phyloP scores from a whole-genome alignment of 2,888 invertebrate species.

The Liodrosophila aerea region DNA sequence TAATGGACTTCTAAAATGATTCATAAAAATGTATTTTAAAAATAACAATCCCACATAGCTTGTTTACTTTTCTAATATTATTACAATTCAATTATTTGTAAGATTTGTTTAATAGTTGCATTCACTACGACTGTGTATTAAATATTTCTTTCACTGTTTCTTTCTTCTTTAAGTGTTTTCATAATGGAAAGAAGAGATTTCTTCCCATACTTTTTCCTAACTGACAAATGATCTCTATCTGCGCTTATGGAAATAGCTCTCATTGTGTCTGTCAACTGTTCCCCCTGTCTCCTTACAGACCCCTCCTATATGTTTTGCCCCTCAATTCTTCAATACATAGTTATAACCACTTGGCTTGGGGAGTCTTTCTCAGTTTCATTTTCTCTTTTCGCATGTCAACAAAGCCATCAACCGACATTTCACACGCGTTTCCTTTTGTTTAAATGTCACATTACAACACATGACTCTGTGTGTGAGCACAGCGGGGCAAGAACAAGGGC shows the following conservation, averaged over 20 bases:
- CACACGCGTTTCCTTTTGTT: slow-evolving; percentile 60
- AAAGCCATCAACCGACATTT: slow-evolving; percentile 60
- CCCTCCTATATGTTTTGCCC: too few species aligned
- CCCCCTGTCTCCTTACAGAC: neutral
- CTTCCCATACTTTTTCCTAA: neutral
- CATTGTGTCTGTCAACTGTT: slow-evolving; percentile 26
- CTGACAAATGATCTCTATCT: slow-evolving; percentile 63
- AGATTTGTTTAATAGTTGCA: too few species aligned
- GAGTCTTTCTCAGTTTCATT: slow-evolving; percentile 41
- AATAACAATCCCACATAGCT: too few species aligned
- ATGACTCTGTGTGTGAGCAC: slow-evolving; percentile 7
- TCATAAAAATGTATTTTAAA: too few species aligned
- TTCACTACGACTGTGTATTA: neutral
- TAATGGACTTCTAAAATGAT: too few species aligned
- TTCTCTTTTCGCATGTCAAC: slow-evolving; percentile 67
- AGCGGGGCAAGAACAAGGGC: neutral
- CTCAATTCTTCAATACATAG: slow-evolving; percentile 31
- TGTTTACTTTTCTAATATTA: too few species aligned
- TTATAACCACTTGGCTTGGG: slow-evolving; percentile 61
- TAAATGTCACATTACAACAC: slow-evolving; percentile 75
- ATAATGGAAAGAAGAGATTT: slow-evolving; percentile 55
- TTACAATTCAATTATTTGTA: too few species aligned
- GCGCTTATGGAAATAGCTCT: slow-evolving; percentile 56
- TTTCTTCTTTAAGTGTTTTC: slow-evolving; percentile 36
- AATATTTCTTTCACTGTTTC: slow-evolving; percentile 14